Evolutionary conservation across 53 echinoderm and acorn worm species (phyloP).

Genomic region (Paelopatides confundens): DNA sequence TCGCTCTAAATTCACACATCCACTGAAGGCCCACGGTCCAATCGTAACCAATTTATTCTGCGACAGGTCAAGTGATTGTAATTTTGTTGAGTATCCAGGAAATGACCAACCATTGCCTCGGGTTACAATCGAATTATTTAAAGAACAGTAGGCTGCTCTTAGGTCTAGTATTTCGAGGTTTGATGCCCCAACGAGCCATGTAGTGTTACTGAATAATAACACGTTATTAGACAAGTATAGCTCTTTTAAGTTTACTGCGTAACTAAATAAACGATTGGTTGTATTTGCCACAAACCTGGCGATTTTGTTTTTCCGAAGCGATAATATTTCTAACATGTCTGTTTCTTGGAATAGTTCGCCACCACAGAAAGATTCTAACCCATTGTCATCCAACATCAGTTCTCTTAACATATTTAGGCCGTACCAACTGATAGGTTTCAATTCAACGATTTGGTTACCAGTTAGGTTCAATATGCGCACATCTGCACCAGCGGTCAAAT

Average conservation of each 20-base stretch:
- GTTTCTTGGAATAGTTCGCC: not conserved
- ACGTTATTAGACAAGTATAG: constrained; percentile 11
- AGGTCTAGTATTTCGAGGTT: constrained; percentile 12
- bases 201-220: not conserved
- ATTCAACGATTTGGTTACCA: constrained; percentile 3
- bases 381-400: constrained; percentile 36
- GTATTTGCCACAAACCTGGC: not conserved
- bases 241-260: not conserved
- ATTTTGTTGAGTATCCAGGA: constrained; percentile 14
- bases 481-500: constrained; percentile 4
- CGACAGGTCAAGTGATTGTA: constrained; percentile 15
- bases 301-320: constrained; percentile 13
- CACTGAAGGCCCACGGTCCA: not conserved
- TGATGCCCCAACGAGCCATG: constrained; percentile 21
- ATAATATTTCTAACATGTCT: not conserved
- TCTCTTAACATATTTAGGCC: not conserved
- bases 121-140: not conserved
- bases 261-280: not conserved
- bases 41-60: not conserved
- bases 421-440: not conserved
- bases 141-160: constrained; percentile 12
- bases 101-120: constrained; percentile 10
- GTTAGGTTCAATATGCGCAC: constrained; percentile 21
- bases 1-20: constrained; percentile 16
- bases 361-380: not conserved